phyloP scores from a whole-genome alignment of 2,888 invertebrate species.

The Cantharis rustica region DNA sequence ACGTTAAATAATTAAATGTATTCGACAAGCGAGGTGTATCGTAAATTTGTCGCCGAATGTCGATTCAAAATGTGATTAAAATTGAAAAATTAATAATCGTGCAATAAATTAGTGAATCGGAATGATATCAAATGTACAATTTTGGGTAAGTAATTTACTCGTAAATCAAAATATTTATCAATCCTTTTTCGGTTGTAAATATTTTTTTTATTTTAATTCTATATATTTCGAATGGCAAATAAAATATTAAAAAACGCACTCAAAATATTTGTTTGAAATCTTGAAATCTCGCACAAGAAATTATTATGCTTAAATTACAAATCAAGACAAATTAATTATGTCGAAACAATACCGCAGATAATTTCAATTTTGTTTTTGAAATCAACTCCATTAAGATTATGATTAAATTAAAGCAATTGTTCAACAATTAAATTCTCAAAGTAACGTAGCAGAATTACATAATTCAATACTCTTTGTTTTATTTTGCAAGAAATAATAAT shows the following conservation, averaged over 20 bases:
- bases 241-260: background rate
- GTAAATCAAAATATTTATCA: background rate
- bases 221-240: background rate
- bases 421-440: background rate
- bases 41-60: background rate
- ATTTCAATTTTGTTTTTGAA: background rate
- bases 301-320: too few relatives aligned
- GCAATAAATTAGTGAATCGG: background rate
- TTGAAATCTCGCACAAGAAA: background rate
- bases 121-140: background rate
- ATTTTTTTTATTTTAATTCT: too few relatives aligned
- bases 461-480: background rate
- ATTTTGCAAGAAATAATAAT: background rate
- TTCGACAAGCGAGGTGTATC: background rate
- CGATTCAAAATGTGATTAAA: background rate
- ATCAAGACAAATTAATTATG: background rate
- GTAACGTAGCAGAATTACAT: background rate
- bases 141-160: background rate
- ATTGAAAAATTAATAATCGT: background rate
- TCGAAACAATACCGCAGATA: background rate
- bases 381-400: background rate
- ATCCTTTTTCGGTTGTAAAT: background rate
- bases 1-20: background rate
- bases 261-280: background rate
- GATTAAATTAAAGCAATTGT: background rate